Base-by-base conservation (phyloP, 2,113 vertebrate species). In the Coreoperca whiteheadi region DNA sequence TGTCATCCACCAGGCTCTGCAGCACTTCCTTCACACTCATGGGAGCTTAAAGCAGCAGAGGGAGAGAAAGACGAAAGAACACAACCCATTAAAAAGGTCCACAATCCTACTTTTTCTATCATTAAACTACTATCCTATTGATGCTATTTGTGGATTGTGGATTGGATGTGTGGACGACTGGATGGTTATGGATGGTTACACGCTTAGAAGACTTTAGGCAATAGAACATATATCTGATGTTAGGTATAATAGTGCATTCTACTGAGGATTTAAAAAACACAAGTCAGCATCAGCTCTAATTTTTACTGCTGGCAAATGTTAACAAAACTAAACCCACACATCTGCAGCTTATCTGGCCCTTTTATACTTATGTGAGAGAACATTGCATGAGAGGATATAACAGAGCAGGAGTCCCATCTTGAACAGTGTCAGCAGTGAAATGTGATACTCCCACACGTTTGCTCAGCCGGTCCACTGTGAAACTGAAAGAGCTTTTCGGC, bases 21-120 rank as follows among this genome's bases (percentile, higher is more conserved):
- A 99, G 95, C 61, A 99, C 97, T 0, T 99, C 98, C 81, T 99
- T 99, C 77, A 99, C 98, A 0, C 97, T 96, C 98, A 99, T 97
- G 0, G 97, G 95, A 28, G 98, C 98, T 99, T 85, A 66, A 85
- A 81, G 70, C 54, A 77, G 48, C 61, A 76, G 10, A 63, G 32
- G 75, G 32, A 77, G 14, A 37, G 25, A n/a, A n/a, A n/a, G n/a
- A n/a, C n/a, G 4, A 18, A 25, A 66, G 37, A 1, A 81, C 21
- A 63, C 9, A n/a, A 18, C 59, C 15, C 25, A 67, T 16, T 61
- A 66, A 72, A n/a, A 14, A 3, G 30, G 14, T 63, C 11, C 50
- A 67, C 25, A 14, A 18, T 50, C 28, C 23, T 60, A 28, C 4
- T 65, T 66, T 66, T 68, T 74, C 39, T 25, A 46, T 74, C 25